A percentile compares a stretch with the other conserved stretches of the same genome.
These are phyloP conservation scores for Aldabrachelys gigantea DNA, from an alignment of 2,113 vertebrate genomes.

Conservation along the genomic window DNA sequence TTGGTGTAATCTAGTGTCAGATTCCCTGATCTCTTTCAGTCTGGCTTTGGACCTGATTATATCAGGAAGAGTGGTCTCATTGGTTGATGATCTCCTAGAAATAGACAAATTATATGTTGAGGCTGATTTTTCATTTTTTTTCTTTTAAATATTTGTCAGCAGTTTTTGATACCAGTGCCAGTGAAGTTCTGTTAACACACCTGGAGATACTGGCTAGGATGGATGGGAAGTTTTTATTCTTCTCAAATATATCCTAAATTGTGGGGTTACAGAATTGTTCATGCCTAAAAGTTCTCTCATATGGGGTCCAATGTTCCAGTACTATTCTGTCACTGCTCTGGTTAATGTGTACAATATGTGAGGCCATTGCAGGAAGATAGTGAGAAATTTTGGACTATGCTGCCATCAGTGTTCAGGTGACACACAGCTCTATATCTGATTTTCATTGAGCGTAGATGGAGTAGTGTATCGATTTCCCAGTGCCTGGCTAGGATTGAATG, in stretches of 20 bases:
- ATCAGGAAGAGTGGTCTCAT: background rate
- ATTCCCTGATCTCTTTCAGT: background rate
- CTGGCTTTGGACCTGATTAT: background rate
- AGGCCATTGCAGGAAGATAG: background rate
- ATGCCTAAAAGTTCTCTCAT: background rate
- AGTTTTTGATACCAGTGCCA: background rate
- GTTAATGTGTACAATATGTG: background rate
- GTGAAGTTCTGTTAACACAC: background rate
- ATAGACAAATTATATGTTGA: background rate
- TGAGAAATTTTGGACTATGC: background rate
- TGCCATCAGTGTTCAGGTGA: background rate
- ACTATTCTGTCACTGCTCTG: background rate
- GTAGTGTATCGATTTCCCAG: background rate
- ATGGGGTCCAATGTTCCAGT: background rate
- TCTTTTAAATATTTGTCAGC: background rate
- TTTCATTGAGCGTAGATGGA: background rate
- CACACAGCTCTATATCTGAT: background rate
- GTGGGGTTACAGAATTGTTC: background rate
- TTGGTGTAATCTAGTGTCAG: background rate
- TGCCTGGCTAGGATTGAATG: background rate
- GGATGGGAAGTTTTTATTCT: background rate
- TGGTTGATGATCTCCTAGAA: background rate
- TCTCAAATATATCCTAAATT: background rate
- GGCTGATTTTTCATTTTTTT: background rate
- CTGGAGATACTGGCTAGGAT: background rate